These are phyloP conservation scores for Iselma pallidipennis DNA, from an alignment of 2,888 invertebrate genomes.

Conservation along the genomic window DNA sequence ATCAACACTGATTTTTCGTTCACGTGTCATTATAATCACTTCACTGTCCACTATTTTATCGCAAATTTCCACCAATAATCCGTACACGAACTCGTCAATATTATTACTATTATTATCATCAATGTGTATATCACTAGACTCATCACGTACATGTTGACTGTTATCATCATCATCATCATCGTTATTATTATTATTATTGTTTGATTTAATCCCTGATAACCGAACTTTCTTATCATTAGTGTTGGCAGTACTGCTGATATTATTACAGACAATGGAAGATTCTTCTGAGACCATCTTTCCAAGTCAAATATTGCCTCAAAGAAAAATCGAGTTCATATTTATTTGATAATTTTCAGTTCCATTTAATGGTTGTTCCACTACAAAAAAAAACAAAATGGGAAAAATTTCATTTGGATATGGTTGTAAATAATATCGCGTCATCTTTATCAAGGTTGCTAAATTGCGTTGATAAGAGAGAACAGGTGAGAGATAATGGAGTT, in stretches of 20 bases:
- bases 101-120: conserved; percentile 16
- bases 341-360: not conserved
- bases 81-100: conserved; percentile 26
- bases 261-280: conserved; percentile 9
- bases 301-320: not conserved
- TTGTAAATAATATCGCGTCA: conserved; percentile 15
- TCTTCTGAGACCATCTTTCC: conserved; percentile 24
- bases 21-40: conserved; percentile 32
- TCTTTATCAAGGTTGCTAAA: conserved; percentile 15
- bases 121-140: conserved; percentile 17
- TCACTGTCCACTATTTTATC: conserved; percentile 34
- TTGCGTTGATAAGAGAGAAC: conserved; percentile 18
- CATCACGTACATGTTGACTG: conserved; percentile 7
- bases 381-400: conserved; percentile 1
- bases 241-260: not conserved
- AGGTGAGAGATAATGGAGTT: conserved; percentile 9
- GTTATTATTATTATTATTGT: conserved; percentile 27
- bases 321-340: too few species aligned
- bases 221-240: conserved; percentile 28
- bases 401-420: conserved; percentile 2
- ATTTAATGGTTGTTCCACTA: not conserved
- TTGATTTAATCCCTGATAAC: conserved; percentile 30
- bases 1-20: conserved; percentile 27
- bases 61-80: conserved; percentile 33
- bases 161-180: conserved; percentile 16